phyloP scores from a whole-genome alignment of 2,888 invertebrate genomes.

The Nephrotoma appendiculata region DNA sequence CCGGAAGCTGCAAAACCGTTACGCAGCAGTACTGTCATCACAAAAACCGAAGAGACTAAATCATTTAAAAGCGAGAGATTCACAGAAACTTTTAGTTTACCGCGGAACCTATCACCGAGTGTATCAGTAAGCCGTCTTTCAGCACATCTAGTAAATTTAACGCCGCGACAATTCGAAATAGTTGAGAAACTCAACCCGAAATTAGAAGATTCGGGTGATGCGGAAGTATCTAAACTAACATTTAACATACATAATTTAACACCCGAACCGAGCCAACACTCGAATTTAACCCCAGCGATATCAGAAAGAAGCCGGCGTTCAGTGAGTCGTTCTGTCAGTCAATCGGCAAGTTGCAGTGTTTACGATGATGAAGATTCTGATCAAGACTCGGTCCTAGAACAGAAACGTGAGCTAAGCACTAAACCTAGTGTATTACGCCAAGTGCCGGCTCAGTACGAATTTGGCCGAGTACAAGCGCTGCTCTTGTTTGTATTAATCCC shows the following conservation, averaged over 20 bases:
- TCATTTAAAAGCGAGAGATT: neutral
- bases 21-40: conserved; percentile 19
- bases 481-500: conserved; percentile 21
- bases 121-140: neutral
- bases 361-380: conserved; percentile 24
- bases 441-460: conserved; percentile 21
- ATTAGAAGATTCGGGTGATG: neutral
- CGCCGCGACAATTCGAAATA: neutral
- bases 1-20: conserved; percentile 12
- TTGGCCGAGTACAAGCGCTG: conserved; percentile 22
- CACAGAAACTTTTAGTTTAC: neutral
- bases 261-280: neutral
- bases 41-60: conserved; percentile 14
- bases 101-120: neutral
- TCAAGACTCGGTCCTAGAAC: conserved; percentile 14
- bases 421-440: conserved; percentile 20
- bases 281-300: conserved; percentile 15
- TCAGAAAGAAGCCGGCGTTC: conserved; percentile 10
- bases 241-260: neutral
- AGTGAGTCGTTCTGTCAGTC: conserved; percentile 15
- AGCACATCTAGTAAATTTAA: neutral
- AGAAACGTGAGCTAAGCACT: conserved; percentile 15
- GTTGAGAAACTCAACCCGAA: neutral
- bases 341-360: conserved; percentile 20
- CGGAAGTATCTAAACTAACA: neutral